Conservation (phyloP, 2,888 invertebrate species). For the Synanthedon myopaeformis region DNA sequence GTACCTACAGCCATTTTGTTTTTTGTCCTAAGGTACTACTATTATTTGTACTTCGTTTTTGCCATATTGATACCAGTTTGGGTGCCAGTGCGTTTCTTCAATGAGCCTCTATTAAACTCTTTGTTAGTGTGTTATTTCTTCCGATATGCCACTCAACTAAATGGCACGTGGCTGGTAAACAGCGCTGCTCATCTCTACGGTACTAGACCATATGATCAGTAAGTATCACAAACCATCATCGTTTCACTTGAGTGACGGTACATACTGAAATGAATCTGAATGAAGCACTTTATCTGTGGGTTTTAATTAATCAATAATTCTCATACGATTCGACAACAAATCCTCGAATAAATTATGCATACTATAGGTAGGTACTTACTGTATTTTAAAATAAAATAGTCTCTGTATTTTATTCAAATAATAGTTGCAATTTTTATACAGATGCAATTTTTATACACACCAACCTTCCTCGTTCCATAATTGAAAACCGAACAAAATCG, state of each 20-base stretch:
- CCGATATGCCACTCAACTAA: constrained; percentile 74
- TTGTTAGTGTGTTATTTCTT: constrained; percentile 72
- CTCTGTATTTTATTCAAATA: no score
- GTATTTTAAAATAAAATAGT: no score
- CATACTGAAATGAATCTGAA: no score
- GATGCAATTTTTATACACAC: no score
- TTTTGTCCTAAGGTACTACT: constrained; percentile 73
- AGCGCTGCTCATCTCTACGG: constrained; percentile 86
- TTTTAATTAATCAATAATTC: no score
- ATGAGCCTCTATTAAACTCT: constrained; percentile 72
- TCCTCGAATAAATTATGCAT: no score
- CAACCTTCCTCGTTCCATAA: no score
- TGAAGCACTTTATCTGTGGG: no score
- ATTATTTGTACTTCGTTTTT: constrained; percentile 66
- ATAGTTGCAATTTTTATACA: no score
- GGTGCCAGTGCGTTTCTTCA: constrained; percentile 77
- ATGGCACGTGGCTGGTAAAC: constrained; percentile 86
- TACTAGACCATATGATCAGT: constrained; percentile 81
- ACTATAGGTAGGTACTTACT: no score
- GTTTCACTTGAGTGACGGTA: not conserved
- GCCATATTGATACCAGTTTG: constrained; percentile 73
- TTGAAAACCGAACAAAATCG: no score
- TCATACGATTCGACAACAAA: no score
- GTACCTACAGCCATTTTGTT: not conserved
- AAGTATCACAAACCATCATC: constrained; percentile 20